A percentile compares a stretch with the other conserved stretches of the same genome.
phyloP scores from a whole-genome alignment of 2,797 vertebrate genomes.

The Phoebastria nigripes region DNA sequence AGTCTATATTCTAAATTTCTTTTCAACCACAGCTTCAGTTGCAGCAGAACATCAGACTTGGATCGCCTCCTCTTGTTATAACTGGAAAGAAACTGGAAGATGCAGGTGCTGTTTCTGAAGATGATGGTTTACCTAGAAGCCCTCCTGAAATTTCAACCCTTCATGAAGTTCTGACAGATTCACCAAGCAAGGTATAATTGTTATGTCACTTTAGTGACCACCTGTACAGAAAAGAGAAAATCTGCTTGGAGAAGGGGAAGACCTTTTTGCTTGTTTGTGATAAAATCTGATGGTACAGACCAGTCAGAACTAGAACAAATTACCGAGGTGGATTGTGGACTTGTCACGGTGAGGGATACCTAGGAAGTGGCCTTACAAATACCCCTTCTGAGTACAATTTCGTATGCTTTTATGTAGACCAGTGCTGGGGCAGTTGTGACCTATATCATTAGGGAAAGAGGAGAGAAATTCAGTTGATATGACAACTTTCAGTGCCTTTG shows the following conservation, averaged over 20 bases:
- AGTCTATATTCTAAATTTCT: not conserved
- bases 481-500: not conserved
- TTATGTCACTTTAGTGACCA: not conserved
- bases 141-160: constrained; percentile 77
- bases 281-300: not conserved
- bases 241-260: not conserved
- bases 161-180: constrained; percentile 62
- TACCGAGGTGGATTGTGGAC: not conserved
- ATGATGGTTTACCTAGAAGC: constrained; percentile 81
- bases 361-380: not conserved
- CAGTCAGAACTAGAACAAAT: not conserved
- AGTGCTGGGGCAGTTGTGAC: not conserved
- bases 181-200: constrained; percentile 49
- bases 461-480: not conserved
- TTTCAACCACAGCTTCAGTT: constrained; percentile 70
- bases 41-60: constrained; percentile 79
- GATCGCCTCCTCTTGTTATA: constrained; percentile 77
- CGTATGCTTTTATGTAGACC: not conserved
- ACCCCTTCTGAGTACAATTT: not conserved
- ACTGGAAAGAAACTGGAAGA: constrained; percentile 78
- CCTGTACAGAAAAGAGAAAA: not conserved
- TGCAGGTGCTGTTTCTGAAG: constrained; percentile 76
- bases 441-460: not conserved
- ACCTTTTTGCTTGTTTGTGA: not conserved
- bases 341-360: not conserved